A percentile compares a stretch with the other conserved stretches of the same genome.
These are phyloP conservation scores for Rhegmatorhina hoffmannsi DNA, from an alignment of 2,113 vertebrate genomes.

Conservation along the genomic window DNA sequence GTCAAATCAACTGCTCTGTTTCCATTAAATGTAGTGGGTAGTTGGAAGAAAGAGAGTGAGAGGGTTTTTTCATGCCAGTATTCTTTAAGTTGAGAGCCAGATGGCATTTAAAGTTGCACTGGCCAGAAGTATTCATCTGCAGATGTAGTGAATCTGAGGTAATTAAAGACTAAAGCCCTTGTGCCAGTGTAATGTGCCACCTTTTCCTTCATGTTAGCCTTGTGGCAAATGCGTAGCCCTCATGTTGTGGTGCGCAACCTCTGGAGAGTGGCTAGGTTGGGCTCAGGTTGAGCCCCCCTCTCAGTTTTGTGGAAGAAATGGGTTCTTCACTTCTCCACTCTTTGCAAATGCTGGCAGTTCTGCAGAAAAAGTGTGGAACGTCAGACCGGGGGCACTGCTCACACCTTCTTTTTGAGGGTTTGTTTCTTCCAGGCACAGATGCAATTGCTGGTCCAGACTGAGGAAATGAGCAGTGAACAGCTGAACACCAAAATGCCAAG, in stretches of 20 bases:
- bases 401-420: not conserved
- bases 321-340: not conserved
- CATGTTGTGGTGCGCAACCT: rapidly evolving
- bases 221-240: not conserved
- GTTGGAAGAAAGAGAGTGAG: not conserved
- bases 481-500: not conserved
- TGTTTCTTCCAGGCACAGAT: not conserved
- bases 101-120: not conserved
- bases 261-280: rapidly evolving
- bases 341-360: not conserved
- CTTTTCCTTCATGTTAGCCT: not conserved
- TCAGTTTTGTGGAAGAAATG: not conserved
- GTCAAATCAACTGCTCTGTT: not conserved
- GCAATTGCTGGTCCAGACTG: not conserved
- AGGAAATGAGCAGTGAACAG: not conserved
- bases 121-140: not conserved
- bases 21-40: not conserved
- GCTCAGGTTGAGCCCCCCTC: not conserved
- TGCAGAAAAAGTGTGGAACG: not conserved
- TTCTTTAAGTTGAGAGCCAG: not conserved
- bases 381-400: not conserved
- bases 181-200: not conserved
- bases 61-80: not conserved
- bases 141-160: not conserved
- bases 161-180: not conserved